Base-by-base conservation (phyloP, 2,797 vertebrate species). In the Gymnodraco acuticeps region DNA sequence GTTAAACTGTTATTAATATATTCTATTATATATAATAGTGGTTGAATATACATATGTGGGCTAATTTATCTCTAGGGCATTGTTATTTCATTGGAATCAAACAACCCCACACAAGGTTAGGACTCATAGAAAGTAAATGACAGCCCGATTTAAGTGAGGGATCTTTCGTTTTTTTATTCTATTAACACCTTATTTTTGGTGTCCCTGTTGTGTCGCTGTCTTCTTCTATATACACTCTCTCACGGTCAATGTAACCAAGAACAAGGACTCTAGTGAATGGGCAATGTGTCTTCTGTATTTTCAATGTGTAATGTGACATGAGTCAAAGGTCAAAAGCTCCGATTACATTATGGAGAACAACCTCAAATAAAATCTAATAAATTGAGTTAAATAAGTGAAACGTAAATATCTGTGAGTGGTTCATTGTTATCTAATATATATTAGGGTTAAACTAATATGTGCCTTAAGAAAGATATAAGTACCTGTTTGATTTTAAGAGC, bases 111-210 rank as follows among this genome's bases (percentile, higher is more conserved):
- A 48, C 69, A 45, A 56, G 63, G 55, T n/a, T 38, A 51, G 51
- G 62, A 38, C 48, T 69, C 41, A 62, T 3, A 55, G 20, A 43
- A 31, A 5, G 4, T 41, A 58, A 48, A 38, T 63, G 16, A 62
- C 48, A 63, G 53, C 5, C 9, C 51, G 61, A 75, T 66, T 62
- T n/a, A 45, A 48, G 42, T n/a, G 0, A 52, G 45, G 52, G 27
- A 56, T 69, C 20, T 5, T 65, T 75, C 59, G 54, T 54, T 38
- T 59, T 64, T 62, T 51, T 70, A 14, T 48, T 42, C 17, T n/a
- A 59, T 5, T 50, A 16, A 56, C 41, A 74, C n/a, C 51, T 14
- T 38, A 31, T 59, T 43, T 27, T 60, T 43, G 43, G 14, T 47
- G n/a, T 41, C 47, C 19, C 4, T 12, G 10, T 58, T 55, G 23